Evolutionary conservation across 1,140 invertebrate genomes (phyloP).

Genomic region (Drosophila simulans): DNA sequence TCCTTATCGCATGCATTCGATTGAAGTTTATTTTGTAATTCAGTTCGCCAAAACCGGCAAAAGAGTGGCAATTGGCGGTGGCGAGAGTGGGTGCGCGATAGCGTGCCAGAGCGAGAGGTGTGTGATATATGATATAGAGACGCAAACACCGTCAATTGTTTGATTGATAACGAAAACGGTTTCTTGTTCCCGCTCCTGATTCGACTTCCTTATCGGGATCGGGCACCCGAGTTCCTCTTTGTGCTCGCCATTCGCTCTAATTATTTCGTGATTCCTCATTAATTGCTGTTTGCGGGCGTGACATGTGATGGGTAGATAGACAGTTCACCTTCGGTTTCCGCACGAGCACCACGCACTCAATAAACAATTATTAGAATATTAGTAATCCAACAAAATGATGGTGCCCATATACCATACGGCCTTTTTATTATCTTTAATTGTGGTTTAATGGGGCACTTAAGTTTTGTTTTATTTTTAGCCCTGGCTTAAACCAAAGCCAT

Average conservation of each 20-base stretch:
- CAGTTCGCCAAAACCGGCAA: constrained; percentile 65
- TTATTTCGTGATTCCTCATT: constrained; percentile 73
- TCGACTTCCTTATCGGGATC: constrained; percentile 36
- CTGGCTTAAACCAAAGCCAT: not conserved
- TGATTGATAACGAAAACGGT: constrained; percentile 58
- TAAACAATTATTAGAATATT: constrained; percentile 10
- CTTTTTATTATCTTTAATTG: not conserved
- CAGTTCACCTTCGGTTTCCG: not conserved
- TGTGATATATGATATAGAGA: constrained; percentile 38
- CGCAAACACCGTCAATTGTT: constrained; percentile 52
- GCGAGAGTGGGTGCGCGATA: constrained; percentile 20
- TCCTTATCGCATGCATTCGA: constrained; percentile 70
- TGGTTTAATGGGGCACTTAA: not conserved
- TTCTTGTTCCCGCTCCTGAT: constrained; percentile 34
- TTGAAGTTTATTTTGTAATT: constrained; percentile 77
- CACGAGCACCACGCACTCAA: not conserved
- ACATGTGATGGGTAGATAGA: constrained; percentile 60
- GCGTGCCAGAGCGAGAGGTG: constrained; percentile 25
- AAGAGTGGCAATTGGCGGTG: constrained; percentile 34
- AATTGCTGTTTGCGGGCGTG: constrained; percentile 55
- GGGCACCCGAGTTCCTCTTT: constrained; percentile 22
- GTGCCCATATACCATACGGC: not conserved
- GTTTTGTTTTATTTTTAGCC: not conserved
- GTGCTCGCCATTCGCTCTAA: constrained; percentile 51
- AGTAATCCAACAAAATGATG: constrained; percentile 8